Base-by-base conservation (phyloP, 2,888 invertebrate genomes). In the Ceriagrion tenellum region DNA sequence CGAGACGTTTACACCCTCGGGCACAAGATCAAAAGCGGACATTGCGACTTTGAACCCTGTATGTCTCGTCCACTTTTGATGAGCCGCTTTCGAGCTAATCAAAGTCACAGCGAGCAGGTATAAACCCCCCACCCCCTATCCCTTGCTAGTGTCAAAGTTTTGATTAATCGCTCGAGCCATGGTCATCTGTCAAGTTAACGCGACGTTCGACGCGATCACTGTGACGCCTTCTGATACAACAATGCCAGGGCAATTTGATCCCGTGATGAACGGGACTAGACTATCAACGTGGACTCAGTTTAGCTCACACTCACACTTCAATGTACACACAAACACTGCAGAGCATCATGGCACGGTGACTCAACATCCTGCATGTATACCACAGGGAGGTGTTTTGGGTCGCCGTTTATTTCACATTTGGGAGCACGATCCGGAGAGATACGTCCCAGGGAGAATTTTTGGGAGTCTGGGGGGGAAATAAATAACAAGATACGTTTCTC, bases 11-110 rank as follows among this genome's bases (percentile, higher is more conserved):
- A 35, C 35, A 81, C 30, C 81, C 35, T 18, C 35, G 35, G 81
- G 35, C 35, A 69, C n/a, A 69, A 69, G 26, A 81, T 81, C 81
- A 81, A 81, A 81, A 81, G 81, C 81, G 81, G 81, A 16, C 35
- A n/a, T 1, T 35, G 81, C 16, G 26, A 35, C 81, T 81, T 81
- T 81, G 35, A 30, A 81, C 3, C 81, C 13, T 30, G 13, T 35
- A 13, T 6, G 35, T 13, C 81, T 0, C 81, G 16, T 13, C 30
- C 35, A 16, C 81, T 35, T 35, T 81, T 35, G 81, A 35, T n/a
- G 18, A 81, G 35, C 16, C 1, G 30, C 35, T 26, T 81, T 35
- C 18, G 81, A 30, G 81, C 81, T 16, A 23, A 81, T 81, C 81
- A 35, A 12, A 81, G 81, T 81, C 81, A 35, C 8, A 10, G 81